phyloP scores from a whole-genome alignment of 2,113 vertebrate species.

The Dasypus novemcinctus region DNA sequence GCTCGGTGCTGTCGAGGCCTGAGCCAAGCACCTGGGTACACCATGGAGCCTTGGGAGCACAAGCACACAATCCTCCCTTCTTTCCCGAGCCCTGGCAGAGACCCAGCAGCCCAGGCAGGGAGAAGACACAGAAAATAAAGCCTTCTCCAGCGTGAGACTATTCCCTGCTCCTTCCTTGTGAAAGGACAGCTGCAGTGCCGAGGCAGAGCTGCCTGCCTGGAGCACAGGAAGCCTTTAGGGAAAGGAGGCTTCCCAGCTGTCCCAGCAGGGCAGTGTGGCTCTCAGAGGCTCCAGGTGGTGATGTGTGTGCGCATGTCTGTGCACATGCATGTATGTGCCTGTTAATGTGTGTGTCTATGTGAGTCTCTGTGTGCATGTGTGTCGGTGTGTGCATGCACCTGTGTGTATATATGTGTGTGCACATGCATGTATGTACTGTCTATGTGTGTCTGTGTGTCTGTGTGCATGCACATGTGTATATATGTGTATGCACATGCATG shows the following conservation, averaged over 20 bases:
- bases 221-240: background rate
- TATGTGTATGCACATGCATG: no score
- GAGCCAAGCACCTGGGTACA: background rate
- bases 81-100: constrained; percentile 6
- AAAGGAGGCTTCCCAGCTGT: background rate
- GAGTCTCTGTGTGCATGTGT: no score
- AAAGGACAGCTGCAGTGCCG: background rate
- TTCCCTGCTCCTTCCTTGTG: background rate
- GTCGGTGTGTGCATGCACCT: no score
- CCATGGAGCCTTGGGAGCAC: background rate
- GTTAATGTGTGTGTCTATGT: background rate
- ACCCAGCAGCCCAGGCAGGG: background rate
- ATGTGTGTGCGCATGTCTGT: no score
- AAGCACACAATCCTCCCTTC: background rate
- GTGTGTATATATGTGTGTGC: no score
- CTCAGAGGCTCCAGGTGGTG: background rate
- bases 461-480: background rate
- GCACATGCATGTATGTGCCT: background rate
- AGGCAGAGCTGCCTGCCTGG: background rate
- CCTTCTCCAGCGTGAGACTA: background rate
- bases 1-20: background rate
- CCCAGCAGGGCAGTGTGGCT: background rate
- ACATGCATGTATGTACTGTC: no score
- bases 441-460: background rate
- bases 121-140: background rate